Percentiles rank a stretch among this genome's conserved stretches.
phyloP scores from a whole-genome alignment of 2,888 invertebrate species.

The Cylindroiulus punctatus region DNA sequence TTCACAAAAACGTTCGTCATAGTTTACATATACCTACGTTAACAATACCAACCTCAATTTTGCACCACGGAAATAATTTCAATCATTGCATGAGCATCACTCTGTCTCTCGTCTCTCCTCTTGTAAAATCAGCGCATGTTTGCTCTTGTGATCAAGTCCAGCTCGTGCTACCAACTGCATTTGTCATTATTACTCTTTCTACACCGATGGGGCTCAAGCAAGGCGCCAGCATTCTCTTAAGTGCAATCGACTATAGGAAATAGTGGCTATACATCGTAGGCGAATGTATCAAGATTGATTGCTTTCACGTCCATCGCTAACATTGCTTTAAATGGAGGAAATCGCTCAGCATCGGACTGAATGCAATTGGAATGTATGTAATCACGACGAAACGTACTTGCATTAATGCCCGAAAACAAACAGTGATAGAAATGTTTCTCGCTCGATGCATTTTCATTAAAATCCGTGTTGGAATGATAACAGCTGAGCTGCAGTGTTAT shows the following conservation, averaged over 20 bases:
- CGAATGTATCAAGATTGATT: slow-evolving; percentile 34
- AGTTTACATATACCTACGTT: background rate
- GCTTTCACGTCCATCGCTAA: background rate
- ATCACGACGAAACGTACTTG: background rate
- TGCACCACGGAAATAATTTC: background rate
- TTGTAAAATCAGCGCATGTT: background rate
- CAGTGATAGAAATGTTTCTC: background rate
- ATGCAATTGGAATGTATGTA: slow-evolving; percentile 17
- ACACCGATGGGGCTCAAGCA: slow-evolving; percentile 27
- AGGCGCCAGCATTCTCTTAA: slow-evolving; percentile 45
- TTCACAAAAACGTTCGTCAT: too few relatives aligned
- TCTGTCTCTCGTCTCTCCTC: background rate
- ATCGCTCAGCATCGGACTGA: slow-evolving; percentile 3
- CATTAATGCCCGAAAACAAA: background rate
- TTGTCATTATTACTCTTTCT: slow-evolving; percentile 45
- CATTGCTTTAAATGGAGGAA: slow-evolving; percentile 45
- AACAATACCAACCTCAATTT: background rate
- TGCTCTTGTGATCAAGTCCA: slow-evolving; percentile 16
- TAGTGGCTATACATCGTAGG: background rate
- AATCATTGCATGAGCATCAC: background rate
- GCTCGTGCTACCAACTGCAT: background rate
- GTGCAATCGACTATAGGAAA: slow-evolving; percentile 9
- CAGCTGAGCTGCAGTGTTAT: background rate
- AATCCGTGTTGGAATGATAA: background rate
- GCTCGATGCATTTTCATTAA: background rate